Evolutionary conservation across 2,113 vertebrate genomes (phyloP).

Genomic region (Casuarius casuarius): DNA sequence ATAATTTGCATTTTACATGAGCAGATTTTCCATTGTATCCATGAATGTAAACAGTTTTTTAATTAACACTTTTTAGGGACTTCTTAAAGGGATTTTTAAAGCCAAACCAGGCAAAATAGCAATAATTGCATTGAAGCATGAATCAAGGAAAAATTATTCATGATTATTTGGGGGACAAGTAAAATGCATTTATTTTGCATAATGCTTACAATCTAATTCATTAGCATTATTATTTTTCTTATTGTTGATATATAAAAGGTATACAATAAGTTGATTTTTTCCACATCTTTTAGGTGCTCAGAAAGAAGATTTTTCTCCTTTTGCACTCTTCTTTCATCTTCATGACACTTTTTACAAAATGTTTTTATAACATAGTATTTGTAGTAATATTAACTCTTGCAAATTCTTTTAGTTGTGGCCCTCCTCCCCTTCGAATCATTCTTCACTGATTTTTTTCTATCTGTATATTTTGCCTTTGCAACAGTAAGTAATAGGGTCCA

Average conservation of each 20-base stretch:
- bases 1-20: background rate
- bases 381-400: background rate
- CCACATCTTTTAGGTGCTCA: background rate
- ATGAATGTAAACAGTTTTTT: background rate
- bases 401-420: slow-evolving; percentile 78
- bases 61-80: background rate
- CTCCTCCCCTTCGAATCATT: slow-evolving; percentile 80
- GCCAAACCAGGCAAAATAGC: background rate
- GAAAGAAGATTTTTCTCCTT: background rate
- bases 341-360: background rate
- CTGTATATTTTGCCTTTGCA: slow-evolving; percentile 71
- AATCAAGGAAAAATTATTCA: background rate
- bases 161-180: background rate
- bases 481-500: slow-evolving; percentile 80
- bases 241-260: background rate
- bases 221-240: background rate
- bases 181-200: background rate
- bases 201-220: background rate
- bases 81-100: background rate
- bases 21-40: background rate
- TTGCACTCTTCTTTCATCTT: background rate
- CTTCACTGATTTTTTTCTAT: slow-evolving; percentile 78
- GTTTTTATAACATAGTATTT: background rate
- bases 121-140: background rate
- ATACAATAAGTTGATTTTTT: background rate